These are phyloP conservation scores for Drosophila bocki DNA, from an alignment of 1,140 invertebrate species.

Conservation along the genomic window DNA sequence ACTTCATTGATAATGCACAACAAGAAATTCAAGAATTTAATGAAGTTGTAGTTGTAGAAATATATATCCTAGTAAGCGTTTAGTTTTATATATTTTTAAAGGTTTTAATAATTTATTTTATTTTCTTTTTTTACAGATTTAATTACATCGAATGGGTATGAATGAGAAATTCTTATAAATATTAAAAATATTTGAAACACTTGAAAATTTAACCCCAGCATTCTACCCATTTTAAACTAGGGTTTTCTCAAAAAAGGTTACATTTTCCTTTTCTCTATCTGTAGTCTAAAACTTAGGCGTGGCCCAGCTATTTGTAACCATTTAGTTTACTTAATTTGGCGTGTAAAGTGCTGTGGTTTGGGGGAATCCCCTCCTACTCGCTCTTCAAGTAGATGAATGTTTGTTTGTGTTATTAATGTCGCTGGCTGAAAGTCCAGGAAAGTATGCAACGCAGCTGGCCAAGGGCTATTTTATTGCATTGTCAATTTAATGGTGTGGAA, in stretches of 20 bases:
- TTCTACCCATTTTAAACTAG: no score
- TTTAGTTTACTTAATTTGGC: constrained; percentile 67
- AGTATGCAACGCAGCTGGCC: constrained; percentile 66
- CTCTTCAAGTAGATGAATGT: constrained; percentile 44
- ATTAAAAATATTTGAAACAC: no score
- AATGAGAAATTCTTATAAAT: neutral
- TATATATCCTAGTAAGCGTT: neutral
- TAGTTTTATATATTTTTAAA: neutral
- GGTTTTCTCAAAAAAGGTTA: neutral
- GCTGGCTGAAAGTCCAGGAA: constrained; percentile 46
- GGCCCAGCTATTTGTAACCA: constrained; percentile 46
- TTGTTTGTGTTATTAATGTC: constrained; percentile 63
- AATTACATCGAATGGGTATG: no score
- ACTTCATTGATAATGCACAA: constrained; percentile 33
- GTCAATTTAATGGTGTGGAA: constrained; percentile 83
- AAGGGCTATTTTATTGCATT: constrained; percentile 78
- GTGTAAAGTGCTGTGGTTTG: constrained; percentile 55
- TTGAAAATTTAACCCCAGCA: no score
- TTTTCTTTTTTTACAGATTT: neutral
- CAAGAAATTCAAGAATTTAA: neutral
- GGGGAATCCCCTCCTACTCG: neutral
- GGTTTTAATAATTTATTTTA: neutral
- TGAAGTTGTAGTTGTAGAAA: neutral
- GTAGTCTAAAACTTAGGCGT: constrained; percentile 3
- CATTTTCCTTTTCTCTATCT: constrained; percentile 3